Evolutionary conservation across 1,140 invertebrate species (phyloP), one percentile per base, ranked within the genome.

Genomic region (Drosophila sproati): DNA sequence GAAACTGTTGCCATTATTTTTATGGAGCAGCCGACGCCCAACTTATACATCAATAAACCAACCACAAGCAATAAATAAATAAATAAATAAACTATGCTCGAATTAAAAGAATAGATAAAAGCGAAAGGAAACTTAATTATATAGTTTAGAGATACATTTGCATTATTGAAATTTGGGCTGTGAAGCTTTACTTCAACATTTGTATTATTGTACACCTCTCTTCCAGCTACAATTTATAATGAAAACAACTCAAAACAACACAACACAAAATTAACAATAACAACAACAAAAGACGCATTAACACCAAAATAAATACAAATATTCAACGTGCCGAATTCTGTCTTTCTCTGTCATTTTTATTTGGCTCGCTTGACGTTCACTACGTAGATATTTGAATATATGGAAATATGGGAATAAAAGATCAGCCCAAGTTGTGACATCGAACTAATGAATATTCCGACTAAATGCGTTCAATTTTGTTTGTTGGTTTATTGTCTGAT

Each of bases 391-490:
- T 87, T 87, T 79, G 82, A 77, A 87, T 87, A 79, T 66, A 79
- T 79, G 63, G 63, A 82, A 82, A 86, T 87, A 57, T 82, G 71
- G 71, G 37, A 76, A 72, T 47, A 59, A 77, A 72, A 62, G 29
- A 41, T 39, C 45, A 73, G 55, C 29, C 48, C 29, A 50, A 50
- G 45, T 74, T 69, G 57, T 56, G 45, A 35, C 72, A 63, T 34
- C 50, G n/a, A 47, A 6, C 34, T 62, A 78, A 76, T 87, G 62
- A 73, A 77, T 87, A 87, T 87, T 73, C 82, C 73, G 52, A 87
- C 75, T 79, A 87, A 82, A 64, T 87, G 82, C 82, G 80, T 64
- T 77, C 61, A 62, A 77, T 61, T 79, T 82, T 87, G 78, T 86
- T 86, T 78, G 68, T 80, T 68, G 47, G 29, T 55, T 45, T 54